Conservation (phyloP, 2,113 vertebrate species). For the Gymnarchus niloticus region DNA sequence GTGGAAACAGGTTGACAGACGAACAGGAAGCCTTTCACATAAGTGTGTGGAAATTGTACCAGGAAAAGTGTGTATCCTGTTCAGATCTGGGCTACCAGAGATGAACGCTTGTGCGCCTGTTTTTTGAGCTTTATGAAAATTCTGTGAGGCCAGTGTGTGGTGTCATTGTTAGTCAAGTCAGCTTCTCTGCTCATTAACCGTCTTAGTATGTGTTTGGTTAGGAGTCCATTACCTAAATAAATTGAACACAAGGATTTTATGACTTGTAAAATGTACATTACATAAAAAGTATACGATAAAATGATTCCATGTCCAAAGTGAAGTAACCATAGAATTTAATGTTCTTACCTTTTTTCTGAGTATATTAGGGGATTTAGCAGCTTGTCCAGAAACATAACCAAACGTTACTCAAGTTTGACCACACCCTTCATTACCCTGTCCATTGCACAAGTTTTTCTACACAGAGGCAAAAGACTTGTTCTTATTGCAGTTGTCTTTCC, state of each 20-base stretch:
- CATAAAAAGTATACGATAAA: background rate
- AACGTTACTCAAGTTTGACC: too few species aligned
- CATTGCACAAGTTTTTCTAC: background rate
- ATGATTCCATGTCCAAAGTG: background rate
- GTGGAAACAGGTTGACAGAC: background rate
- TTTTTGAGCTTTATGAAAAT: background rate
- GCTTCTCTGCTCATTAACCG: background rate
- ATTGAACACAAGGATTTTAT: background rate
- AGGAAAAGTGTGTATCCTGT: constrained; percentile 16
- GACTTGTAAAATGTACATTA: background rate
- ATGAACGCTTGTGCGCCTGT: background rate
- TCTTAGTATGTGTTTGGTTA: background rate
- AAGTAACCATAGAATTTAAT: background rate
- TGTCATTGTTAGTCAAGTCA: background rate
- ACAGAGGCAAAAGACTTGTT: too few species aligned
- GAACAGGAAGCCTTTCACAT: constrained; percentile 25
- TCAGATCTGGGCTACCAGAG: background rate
- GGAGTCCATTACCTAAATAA: background rate
- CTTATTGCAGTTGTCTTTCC: background rate
- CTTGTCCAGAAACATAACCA: too few species aligned
- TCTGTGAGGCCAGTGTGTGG: background rate
- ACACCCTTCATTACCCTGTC: too few species aligned
- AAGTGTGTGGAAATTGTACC: constrained; percentile 22
- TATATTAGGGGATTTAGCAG: too few species aligned
- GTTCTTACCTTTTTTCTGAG: background rate